Percentiles rank a stretch among this genome's conserved stretches.
Conservation (phyloP, 2,797 vertebrate genomes). For the Sebastes diploproa region DNA sequence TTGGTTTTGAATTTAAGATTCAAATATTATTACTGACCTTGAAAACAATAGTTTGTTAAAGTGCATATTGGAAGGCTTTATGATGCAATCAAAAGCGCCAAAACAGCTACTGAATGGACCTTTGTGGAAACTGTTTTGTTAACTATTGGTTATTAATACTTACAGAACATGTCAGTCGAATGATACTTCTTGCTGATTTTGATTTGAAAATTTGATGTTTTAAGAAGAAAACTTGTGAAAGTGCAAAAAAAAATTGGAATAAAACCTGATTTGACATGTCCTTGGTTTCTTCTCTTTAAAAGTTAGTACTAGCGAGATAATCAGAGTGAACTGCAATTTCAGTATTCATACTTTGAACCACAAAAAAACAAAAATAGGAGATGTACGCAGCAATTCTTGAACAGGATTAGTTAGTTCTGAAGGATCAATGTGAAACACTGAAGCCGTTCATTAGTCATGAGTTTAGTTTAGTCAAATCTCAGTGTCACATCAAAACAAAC, state of each 20-base stretch:
- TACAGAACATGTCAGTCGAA: neutral
- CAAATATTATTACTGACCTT: neutral
- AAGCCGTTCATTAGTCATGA: slow-evolving; percentile 38
- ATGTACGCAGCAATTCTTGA: neutral
- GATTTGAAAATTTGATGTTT: neutral
- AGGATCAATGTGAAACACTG: slow-evolving; percentile 12
- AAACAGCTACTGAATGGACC: neutral
- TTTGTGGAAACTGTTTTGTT: neutral
- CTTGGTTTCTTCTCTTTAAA: neutral
- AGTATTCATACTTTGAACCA: neutral
- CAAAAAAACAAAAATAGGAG: neutral
- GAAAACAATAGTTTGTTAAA: neutral
- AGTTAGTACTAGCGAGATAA: neutral
- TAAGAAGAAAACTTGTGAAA: neutral
- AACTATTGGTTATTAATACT: neutral
- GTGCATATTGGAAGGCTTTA: neutral
- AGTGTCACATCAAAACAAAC: slow-evolving; percentile 10
- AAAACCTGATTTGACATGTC: neutral
- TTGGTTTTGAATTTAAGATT: neutral
- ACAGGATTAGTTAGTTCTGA: slow-evolving; percentile 13
- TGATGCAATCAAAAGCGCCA: neutral
- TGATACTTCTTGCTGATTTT: neutral
- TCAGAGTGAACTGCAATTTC: neutral
- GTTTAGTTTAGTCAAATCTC: slow-evolving; percentile 12
- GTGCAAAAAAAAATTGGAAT: neutral